Conservation (phyloP, 2,113 vertebrate genomes). For the Panthera tigris region DNA sequence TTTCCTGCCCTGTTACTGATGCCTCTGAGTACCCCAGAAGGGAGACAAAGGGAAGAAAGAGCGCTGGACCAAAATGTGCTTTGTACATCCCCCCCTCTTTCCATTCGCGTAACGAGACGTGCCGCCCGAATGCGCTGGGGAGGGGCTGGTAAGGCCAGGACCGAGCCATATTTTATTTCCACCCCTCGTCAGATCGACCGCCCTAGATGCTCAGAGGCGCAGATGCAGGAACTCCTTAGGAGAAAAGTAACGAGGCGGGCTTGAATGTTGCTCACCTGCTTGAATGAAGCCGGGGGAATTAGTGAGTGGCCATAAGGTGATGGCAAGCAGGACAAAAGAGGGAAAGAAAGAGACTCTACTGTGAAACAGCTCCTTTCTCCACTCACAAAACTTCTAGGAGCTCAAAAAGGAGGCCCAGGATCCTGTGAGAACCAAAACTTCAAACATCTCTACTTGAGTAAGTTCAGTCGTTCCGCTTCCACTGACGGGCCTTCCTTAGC, state of each 20-base stretch:
- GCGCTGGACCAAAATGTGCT: neutral
- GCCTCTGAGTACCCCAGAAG: conserved; percentile 33
- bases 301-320: neutral
- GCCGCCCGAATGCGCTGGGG: neutral
- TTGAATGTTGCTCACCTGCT: neutral
- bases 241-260: neutral
- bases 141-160: neutral
- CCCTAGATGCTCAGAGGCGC: neutral
- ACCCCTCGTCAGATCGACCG: neutral
- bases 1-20: neutral
- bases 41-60: conserved; percentile 58
- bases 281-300: neutral
- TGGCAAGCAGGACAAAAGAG: neutral
- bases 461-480: neutral
- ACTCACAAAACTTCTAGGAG: neutral
- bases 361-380: neutral
- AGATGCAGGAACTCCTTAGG: neutral
- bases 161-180: neutral
- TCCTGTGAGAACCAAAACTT: neutral
- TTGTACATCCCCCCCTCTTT: neutral
- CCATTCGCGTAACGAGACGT: neutral
- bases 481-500: neutral
- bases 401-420: neutral
- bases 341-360: neutral
- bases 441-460: neutral